Percentiles rank a stretch among this genome's conserved stretches.
phyloP scores from a whole-genome alignment of 2,797 vertebrate species.

The Rachycentron canadum region DNA sequence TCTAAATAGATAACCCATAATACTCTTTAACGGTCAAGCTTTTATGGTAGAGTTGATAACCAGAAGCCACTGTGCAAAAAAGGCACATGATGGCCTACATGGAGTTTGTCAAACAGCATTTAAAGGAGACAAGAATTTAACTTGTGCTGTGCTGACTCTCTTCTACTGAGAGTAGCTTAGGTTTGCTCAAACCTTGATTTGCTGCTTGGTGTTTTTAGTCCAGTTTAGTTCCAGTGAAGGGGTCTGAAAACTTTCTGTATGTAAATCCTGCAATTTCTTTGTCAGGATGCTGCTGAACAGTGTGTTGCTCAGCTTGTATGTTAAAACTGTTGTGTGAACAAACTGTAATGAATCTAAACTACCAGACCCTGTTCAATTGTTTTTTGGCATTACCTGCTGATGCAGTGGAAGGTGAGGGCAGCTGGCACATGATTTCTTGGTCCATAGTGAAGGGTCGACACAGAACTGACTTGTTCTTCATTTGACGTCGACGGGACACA shows the following conservation, averaged over 20 bases:
- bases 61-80: too few species aligned
- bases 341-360: not conserved
- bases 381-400: slow-evolving; percentile 71
- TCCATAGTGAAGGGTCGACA: slow-evolving; percentile 96
- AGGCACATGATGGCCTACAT: too few species aligned
- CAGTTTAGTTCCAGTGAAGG: not conserved
- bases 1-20: too few species aligned
- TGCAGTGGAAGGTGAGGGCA: slow-evolving; percentile 82
- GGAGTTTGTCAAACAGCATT: too few species aligned
- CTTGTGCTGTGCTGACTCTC: too few species aligned
- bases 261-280: slow-evolving; percentile 1
- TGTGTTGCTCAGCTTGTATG: not conserved
- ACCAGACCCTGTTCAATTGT: not conserved
- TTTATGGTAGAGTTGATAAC: too few species aligned
- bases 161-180: too few species aligned
- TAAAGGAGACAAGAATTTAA: too few species aligned
- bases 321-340: not conserved
- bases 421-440: slow-evolving; percentile 92
- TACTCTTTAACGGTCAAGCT: too few species aligned
- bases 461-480: slow-evolving; percentile 97
- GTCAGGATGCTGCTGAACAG: not conserved
- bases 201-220: too few species aligned
- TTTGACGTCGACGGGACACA: slow-evolving; percentile 88
- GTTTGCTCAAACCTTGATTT: too few species aligned
- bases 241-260: not conserved